Conservation (phyloP, 2,113 vertebrate genomes). For the Hippocampus mohnikei region DNA sequence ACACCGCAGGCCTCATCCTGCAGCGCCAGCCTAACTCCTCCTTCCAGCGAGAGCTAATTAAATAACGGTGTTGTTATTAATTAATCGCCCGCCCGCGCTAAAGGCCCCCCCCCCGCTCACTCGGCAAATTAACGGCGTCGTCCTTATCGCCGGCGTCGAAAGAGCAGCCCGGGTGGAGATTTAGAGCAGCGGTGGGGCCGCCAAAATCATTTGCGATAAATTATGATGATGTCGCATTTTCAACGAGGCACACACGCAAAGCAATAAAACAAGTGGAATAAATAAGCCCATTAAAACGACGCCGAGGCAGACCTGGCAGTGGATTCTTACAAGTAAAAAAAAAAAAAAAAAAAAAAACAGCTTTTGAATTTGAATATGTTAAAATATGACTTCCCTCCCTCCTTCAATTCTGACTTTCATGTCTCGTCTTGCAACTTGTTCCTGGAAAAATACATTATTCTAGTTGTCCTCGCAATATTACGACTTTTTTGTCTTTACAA, state of each 20-base stretch:
- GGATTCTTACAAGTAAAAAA: no score
- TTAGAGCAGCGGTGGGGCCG: not conserved
- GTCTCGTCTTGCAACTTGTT: no score
- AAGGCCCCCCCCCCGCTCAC: constrained; percentile 50
- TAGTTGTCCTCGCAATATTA: no score
- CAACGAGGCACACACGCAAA: not conserved
- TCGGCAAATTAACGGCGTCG: constrained; percentile 60
- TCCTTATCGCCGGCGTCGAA: constrained; percentile 59
- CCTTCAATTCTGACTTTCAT: no score
- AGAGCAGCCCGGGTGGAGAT: constrained; percentile 30
- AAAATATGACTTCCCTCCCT: no score
- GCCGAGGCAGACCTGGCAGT: no score
- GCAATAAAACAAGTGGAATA: not conserved
- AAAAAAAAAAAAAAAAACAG: no score
- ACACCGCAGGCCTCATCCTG: constrained; percentile 8
- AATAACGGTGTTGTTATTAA: constrained; percentile 64
- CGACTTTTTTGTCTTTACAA: no score
- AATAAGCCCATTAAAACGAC: not conserved
- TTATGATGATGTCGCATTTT: not conserved
- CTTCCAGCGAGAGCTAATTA: constrained; percentile 68
- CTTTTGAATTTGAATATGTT: no score
- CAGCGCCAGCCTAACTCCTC: constrained; percentile 24
- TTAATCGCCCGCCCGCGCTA: constrained; percentile 53
- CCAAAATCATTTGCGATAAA: not conserved
- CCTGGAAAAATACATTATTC: no score